Evolutionary conservation across 2,113 vertebrate species (phyloP).

Genomic region (Cnemophilus loriae): DNA sequence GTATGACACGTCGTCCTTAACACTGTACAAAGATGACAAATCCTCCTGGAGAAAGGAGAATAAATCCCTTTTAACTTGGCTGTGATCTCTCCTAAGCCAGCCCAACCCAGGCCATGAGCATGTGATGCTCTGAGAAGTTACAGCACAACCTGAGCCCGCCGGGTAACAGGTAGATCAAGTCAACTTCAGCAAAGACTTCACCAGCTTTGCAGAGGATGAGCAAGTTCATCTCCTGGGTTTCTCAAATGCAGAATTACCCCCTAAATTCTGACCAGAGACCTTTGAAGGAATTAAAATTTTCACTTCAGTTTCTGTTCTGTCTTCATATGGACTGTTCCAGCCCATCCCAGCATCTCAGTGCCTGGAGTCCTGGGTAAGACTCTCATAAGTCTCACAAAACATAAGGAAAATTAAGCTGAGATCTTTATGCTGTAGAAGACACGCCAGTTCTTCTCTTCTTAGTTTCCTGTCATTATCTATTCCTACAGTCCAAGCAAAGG

Average conservation of each 20-base stretch:
- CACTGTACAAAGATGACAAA: background rate
- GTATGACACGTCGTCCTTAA: background rate
- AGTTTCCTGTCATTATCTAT: background rate
- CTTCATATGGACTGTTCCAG: background rate
- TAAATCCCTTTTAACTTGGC: background rate
- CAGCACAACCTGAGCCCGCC: background rate
- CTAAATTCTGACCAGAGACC: background rate
- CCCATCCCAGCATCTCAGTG: background rate
- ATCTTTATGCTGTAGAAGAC: background rate
- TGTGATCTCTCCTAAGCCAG: background rate
- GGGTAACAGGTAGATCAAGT: background rate
- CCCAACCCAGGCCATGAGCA: background rate
- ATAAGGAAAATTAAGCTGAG: background rate
- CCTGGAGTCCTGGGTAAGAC: background rate
- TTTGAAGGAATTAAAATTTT: background rate
- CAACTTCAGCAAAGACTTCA: background rate
- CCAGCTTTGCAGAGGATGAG: background rate
- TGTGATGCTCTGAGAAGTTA: background rate
- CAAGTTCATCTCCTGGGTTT: background rate
- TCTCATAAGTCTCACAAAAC: background rate
- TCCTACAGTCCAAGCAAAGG: background rate
- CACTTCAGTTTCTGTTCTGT: background rate
- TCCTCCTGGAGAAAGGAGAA: background rate
- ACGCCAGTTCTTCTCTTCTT: background rate
- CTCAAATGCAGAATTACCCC: background rate